Evolutionary conservation across 2,797 vertebrate species (phyloP).

Genomic region (Pangasius krempfi): DNA sequence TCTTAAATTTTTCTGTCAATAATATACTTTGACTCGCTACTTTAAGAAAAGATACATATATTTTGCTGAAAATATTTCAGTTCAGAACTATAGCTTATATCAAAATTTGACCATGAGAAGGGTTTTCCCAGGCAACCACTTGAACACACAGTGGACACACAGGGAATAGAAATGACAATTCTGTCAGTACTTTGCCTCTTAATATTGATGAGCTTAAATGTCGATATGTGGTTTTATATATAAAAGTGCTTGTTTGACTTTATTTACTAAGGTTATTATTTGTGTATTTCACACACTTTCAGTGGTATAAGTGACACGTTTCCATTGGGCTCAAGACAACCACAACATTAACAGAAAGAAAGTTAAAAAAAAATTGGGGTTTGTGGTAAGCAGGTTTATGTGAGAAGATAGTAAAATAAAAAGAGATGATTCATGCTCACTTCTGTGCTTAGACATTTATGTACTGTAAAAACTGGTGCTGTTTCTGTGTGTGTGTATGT

Average conservation of each 20-base stretch:
- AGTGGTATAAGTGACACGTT: conserved; percentile 14
- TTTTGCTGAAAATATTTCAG: neutral
- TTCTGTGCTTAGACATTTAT: conserved; percentile 30
- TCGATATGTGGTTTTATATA: neutral
- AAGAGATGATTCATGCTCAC: conserved; percentile 23
- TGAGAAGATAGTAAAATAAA: conserved; percentile 19
- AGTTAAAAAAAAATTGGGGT: conserved; percentile 30
- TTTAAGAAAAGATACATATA: neutral
- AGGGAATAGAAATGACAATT: neutral
- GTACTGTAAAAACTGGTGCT: conserved; percentile 19
- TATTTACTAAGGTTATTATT: neutral
- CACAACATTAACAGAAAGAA: conserved; percentile 31
- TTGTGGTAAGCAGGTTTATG: conserved; percentile 33
- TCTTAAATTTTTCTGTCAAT: neutral
- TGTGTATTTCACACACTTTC: conserved; percentile 7
- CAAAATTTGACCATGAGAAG: neutral
- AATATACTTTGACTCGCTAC: neutral
- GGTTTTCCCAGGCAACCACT: neutral
- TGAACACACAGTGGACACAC: neutral
- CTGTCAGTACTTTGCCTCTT: neutral
- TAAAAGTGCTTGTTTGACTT: neutral
- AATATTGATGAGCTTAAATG: neutral
- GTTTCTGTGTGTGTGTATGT: conserved; percentile 30
- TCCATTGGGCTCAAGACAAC: conserved; percentile 16
- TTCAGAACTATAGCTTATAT: neutral